Base-by-base conservation (phyloP, 2,113 vertebrate genomes). In the Oncorhynchus keta region DNA sequence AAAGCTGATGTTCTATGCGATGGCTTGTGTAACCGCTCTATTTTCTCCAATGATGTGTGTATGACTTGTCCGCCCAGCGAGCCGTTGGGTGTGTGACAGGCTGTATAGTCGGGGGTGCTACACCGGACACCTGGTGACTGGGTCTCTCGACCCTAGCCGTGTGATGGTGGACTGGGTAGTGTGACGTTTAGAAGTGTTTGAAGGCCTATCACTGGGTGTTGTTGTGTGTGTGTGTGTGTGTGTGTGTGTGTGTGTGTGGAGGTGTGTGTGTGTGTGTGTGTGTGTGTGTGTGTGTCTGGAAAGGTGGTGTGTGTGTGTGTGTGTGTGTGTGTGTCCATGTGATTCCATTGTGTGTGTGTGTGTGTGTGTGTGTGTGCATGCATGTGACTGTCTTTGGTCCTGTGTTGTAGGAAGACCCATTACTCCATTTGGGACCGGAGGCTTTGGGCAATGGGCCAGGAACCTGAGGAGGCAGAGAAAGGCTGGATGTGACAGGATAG, bases 401-500 rank as follows among this genome's bases (percentile, higher is more conserved):
- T 77, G 45, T 84, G 82, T 73, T 84, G 82, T 73, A 55, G 7
- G 3, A 61, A 16, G 77, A 70, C 30, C 76, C 85, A 77, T 77
- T 22, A 62, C 72, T 18, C 5, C 0, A 0, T 6, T 70, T n/a
- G 16, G 26, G 76, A 64, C 83, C 71, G 80, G 85, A 86, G 59
- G 24, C 9, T 64, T 3, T 64, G 61, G 39, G 39, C 39, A 26
- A 9, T 13, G 35, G 35, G 18, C 32, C 67, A 35, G 28, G 32
- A 64, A 24, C 57, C 32, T 26, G 48, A 75, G 26, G 62, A 49
- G 32, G 73, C 62, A 18, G 83, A 88, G 84, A 83, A 89, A 83
- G 75, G 87, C 75, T 81, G 79, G 85, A 89, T 86, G 26, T 28
- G 88, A 88, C 89, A 88, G 89, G 87, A 89, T 86, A 88, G 88